Conservation (phyloP, 2,113 vertebrate genomes). For the Corythoichthys haematopterus region DNA sequence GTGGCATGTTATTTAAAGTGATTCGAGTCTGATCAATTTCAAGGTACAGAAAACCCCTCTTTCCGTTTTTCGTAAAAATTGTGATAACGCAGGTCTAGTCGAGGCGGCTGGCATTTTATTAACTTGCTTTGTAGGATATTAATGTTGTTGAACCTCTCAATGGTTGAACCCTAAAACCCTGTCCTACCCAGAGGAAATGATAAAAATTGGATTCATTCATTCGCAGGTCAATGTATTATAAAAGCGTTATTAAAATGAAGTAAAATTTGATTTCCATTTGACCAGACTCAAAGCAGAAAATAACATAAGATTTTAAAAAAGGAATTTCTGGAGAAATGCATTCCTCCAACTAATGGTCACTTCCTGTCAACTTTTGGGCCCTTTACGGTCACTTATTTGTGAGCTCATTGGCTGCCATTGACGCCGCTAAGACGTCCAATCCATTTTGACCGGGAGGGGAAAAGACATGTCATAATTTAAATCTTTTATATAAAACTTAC, state of each 20-base stretch:
- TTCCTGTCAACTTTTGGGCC: no score
- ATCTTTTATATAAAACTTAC: no score
- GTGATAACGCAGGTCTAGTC: neutral
- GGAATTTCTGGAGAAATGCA: no score
- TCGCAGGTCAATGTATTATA: neutral
- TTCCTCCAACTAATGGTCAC: no score
- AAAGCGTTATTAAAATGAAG: neutral
- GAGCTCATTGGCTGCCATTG: no score
- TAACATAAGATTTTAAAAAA: no score
- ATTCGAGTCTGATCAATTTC: neutral
- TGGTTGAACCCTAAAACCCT: neutral
- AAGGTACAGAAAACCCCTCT: neutral
- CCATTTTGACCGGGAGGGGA: no score
- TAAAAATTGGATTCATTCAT: neutral
- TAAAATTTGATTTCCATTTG: neutral
- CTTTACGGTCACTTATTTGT: no score
- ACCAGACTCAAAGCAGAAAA: neutral
- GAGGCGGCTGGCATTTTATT: neutral
- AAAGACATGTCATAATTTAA: no score
- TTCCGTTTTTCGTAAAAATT: neutral
- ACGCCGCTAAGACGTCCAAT: no score
- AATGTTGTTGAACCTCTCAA: neutral
- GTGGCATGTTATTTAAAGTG: slow-evolving; percentile 11
- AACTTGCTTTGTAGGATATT: neutral
- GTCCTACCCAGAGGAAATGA: neutral